phyloP scores from a whole-genome alignment of 1,140 invertebrate species.

The Calycopis cecrops region DNA sequence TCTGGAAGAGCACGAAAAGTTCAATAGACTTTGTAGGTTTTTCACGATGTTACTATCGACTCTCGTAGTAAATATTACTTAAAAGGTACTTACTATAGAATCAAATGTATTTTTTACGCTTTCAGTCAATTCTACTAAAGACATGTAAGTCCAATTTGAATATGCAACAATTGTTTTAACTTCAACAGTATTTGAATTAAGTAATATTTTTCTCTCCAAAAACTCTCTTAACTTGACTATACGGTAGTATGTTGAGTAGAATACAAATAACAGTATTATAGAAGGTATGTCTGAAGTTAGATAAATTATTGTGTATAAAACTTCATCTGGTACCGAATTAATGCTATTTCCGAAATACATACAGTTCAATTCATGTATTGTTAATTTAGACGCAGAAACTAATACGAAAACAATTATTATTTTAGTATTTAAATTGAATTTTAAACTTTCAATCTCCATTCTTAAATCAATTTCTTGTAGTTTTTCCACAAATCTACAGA shows the following conservation, averaged over 20 bases:
- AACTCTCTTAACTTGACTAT: constrained; percentile 6
- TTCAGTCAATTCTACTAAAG: constrained; percentile 9
- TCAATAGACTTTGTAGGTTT: neutral
- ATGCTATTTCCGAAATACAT: neutral
- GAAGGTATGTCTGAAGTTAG: constrained; percentile 6
- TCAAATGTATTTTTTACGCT: constrained; percentile 11
- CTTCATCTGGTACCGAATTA: neutral
- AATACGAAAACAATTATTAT: constrained; percentile 1
- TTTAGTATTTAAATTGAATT: constrained; percentile 5
- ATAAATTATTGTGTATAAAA: neutral
- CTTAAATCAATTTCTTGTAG: constrained; percentile 13
- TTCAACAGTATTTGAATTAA: constrained; percentile 2
- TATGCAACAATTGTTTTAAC: neutral
- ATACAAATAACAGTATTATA: constrained; percentile 5
- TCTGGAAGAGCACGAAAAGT: neutral
- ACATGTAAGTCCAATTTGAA: constrained; percentile 5
- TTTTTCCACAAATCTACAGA: constrained; percentile 6
- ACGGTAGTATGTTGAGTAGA: constrained; percentile 12
- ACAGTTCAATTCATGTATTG: neutral
- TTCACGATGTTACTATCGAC: no score
- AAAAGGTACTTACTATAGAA: constrained; percentile 9
- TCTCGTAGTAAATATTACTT: neutral
- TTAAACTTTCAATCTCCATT: neutral
- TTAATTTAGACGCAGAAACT: neutral
- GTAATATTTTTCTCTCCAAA: constrained; percentile 11